phyloP scores from a whole-genome alignment of 2,113 vertebrate genomes.

The Martes martes region DNA sequence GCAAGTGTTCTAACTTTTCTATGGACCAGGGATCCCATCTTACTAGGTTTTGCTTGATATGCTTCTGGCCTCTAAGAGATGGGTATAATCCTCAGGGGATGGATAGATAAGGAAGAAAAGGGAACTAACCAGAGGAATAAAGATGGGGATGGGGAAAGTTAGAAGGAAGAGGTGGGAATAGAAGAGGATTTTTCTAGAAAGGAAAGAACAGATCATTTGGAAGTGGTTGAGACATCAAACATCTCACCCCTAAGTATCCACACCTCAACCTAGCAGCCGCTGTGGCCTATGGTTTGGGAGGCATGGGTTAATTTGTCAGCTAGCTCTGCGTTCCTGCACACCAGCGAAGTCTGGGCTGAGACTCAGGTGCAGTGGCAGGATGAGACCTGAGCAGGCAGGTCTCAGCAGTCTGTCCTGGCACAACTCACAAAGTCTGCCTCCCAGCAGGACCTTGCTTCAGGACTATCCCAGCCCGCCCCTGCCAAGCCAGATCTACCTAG shows the following conservation, averaged over 20 bases:
- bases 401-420: background rate
- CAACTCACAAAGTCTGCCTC: background rate
- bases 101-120: background rate
- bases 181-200: background rate
- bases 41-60: background rate
- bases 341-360: background rate
- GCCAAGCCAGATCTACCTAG: background rate
- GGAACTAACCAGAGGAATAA: background rate
- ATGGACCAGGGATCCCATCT: background rate
- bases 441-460: background rate
- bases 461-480: background rate
- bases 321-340: background rate
- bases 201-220: background rate
- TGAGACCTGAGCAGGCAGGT: constrained; percentile 14
- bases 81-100: background rate
- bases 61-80: background rate
- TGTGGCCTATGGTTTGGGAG: background rate
- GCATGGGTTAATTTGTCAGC: background rate
- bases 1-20: background rate
- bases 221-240: background rate
- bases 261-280: background rate
- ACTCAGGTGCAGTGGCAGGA: background rate
- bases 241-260: background rate
- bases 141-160: background rate
- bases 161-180: background rate